phyloP scores from a whole-genome alignment of 2,888 invertebrate species.

The Heliconius aoede region DNA sequence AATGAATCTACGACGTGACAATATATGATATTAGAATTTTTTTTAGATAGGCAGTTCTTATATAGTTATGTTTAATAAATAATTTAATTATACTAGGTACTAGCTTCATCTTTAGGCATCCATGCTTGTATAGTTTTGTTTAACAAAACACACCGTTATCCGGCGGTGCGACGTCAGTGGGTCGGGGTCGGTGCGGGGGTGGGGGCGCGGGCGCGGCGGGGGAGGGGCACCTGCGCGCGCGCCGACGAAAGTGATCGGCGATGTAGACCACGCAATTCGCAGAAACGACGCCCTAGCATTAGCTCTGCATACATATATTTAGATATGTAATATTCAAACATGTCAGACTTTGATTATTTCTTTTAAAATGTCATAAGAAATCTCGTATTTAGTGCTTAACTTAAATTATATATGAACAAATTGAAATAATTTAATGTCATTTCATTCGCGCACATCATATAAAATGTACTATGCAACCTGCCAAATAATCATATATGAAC shows the following conservation, averaged over 20 bases:
- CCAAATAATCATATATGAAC: not conserved
- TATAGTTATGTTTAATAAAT: not conserved
- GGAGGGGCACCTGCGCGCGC: slow-evolving; percentile 57
- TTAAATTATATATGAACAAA: not conserved
- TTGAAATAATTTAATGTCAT: not conserved
- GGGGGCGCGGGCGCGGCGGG: slow-evolving; percentile 38
- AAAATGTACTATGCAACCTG: not conserved
- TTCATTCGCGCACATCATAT: not conserved
- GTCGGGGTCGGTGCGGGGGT: slow-evolving; percentile 41
- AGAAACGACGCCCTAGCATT: slow-evolving; percentile 51
- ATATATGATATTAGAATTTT: too few relatives aligned
- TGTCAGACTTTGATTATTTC: not conserved
- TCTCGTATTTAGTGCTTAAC: not conserved
- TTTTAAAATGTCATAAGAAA: not conserved
- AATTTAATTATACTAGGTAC: not conserved
- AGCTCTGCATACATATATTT: slow-evolving; percentile 24
- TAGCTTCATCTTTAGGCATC: slow-evolving; percentile 43
- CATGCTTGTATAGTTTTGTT: slow-evolving; percentile 57
- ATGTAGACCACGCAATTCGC: slow-evolving; percentile 54
- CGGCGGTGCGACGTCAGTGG: slow-evolving; percentile 43
- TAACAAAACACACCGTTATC: slow-evolving; percentile 67
- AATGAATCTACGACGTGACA: too few relatives aligned
- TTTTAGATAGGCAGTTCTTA: too few relatives aligned
- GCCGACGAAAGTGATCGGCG: slow-evolving; percentile 60
- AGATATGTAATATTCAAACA: not conserved